phyloP scores from a whole-genome alignment of 2,113 vertebrate species.

The Hassar affinis region DNA sequence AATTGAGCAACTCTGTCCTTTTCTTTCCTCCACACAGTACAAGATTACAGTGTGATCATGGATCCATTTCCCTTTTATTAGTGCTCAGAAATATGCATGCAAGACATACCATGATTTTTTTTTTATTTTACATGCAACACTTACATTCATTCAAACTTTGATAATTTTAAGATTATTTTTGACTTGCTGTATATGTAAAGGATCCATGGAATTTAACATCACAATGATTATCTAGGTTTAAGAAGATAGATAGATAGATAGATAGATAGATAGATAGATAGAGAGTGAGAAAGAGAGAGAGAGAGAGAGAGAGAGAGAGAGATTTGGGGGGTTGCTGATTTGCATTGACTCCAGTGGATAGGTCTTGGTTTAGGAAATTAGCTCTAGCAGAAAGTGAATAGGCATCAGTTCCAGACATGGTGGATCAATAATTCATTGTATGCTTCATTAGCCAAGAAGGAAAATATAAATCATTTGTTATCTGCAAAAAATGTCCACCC shows the following conservation, averaged over 20 bases:
- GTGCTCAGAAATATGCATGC: not conserved
- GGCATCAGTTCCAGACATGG: constrained; percentile 52
- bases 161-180: not conserved
- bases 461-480: constrained; percentile 70
- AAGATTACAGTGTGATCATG: not conserved
- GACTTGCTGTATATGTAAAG: too few relatives aligned
- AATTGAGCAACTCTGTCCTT: not conserved
- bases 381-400: constrained; percentile 56
- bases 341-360: constrained; percentile 15
- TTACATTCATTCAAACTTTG: not conserved
- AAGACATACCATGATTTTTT: not conserved
- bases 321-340: not conserved
- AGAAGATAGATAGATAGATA: not conserved
- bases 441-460: constrained; percentile 58
- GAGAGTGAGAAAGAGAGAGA: not conserved
- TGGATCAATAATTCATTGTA: constrained; percentile 76
- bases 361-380: constrained; percentile 32
- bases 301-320: constrained; percentile 4
- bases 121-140: not conserved
- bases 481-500: constrained; percentile 70
- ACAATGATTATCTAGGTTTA: not conserved
- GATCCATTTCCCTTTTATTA: not conserved
- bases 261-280: not conserved
- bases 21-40: not conserved
- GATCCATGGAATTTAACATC: not conserved